Conservation (phyloP, 2,797 vertebrate genomes). For the Nyctibius grandis region DNA sequence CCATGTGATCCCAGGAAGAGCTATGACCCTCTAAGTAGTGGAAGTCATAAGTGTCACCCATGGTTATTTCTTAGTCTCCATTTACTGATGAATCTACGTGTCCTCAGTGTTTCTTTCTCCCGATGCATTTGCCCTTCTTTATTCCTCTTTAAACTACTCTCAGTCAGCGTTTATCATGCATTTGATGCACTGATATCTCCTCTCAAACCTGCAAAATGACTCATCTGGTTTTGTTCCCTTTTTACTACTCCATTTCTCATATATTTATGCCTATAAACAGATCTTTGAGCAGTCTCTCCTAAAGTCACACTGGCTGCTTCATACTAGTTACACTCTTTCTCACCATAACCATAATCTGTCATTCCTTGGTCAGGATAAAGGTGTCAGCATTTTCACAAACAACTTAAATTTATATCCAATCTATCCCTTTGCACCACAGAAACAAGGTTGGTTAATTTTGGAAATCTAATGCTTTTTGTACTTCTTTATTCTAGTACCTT, state of each 20-base stretch:
- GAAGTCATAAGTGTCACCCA: not conserved
- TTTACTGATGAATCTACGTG: not conserved
- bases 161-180: not conserved
- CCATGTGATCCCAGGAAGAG: not conserved
- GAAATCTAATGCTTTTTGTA: not conserved
- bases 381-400: not conserved
- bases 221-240: slow-evolving; percentile 43
- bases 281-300: not conserved
- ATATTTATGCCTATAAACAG: slow-evolving; percentile 14
- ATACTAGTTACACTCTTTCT: not conserved
- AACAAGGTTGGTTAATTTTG: not conserved
- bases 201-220: slow-evolving; percentile 38
- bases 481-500: not conserved
- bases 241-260: slow-evolving; percentile 3
- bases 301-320: not conserved
- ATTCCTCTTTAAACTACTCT: not conserved
- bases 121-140: not conserved
- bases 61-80: not conserved
- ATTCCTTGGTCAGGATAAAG: not conserved
- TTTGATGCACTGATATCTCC: not conserved
- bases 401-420: not conserved
- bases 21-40: not conserved
- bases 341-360: not conserved
- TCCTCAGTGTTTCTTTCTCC: not conserved
- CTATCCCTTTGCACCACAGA: not conserved